A percentile compares a stretch with the other conserved stretches of the same genome.
Conservation (phyloP, 1,140 invertebrate genomes). For the Apis laboriosa region DNA sequence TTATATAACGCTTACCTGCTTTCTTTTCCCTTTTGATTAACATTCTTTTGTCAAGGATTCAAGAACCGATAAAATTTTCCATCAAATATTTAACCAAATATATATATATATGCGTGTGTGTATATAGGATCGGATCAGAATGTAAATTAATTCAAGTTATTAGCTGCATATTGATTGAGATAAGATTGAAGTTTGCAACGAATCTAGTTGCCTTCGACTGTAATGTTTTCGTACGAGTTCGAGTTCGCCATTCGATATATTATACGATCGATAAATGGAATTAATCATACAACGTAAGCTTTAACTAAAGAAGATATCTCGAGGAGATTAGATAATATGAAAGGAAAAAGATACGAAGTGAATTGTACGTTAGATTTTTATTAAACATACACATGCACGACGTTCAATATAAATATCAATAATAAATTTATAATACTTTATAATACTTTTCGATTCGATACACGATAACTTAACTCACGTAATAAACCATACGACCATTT, state of each 20-base stretch:
- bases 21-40: neutral
- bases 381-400: neutral
- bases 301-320: too few species aligned
- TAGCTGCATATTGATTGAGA: neutral
- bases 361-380: neutral
- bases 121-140: neutral
- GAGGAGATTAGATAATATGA: neutral
- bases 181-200: neutral
- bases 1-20: neutral
- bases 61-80: neutral
- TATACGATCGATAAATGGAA: too few species aligned
- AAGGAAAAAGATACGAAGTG: neutral
- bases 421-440: neutral
- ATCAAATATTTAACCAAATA: neutral
- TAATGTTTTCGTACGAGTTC: too few species aligned
- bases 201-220: neutral
- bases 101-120: neutral
- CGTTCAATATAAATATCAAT: neutral
- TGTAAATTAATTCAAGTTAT: neutral
- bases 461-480: constrained; percentile 14
- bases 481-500: constrained; percentile 43
- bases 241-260: neutral
- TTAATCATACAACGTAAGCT: too few species aligned
- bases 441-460: neutral
- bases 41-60: neutral